Evolutionary conservation across 2,113 vertebrate species (phyloP), one percentile per base, ranked within the genome.

Genomic region (Herpetotheres cachinnans): DNA sequence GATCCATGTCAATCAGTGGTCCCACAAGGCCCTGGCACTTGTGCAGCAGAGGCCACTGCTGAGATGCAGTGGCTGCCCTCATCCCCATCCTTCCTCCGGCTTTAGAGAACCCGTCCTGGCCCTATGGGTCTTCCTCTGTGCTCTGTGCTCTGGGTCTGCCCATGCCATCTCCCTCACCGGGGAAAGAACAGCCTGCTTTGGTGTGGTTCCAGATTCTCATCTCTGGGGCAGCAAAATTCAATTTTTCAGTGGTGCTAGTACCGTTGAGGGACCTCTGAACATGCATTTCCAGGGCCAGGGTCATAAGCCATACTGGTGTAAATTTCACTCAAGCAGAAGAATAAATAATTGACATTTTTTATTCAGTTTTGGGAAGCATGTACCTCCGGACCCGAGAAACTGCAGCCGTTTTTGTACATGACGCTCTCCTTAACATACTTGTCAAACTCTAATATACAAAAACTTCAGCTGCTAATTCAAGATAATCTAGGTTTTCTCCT

Each of bases 391-490:
- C 10, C 20, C 22, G 81, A 59, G 44, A 72, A 83, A 49, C 21
- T 47, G 20, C 62, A 82, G n/a, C 21, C 59, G 38, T 65, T 74
- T 86, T 76, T 62, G 27, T 34, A 29, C 34, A 14, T 44, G 36
- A 47, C 0, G 0, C 6, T 70, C 46, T 85, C 30, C 70, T 73
- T 94, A 89, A 91, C 87, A 74, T 62, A 79, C 73, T 74, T 69
- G 47, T 81, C 66, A 71, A 95, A 94, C 47, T 78, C 46, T 86
- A 89, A 76, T 52, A 36, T 66, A 76, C 18, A 62, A 73, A 94
- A 96, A 90, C 52, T 77, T 95, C 93, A 74, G 17, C 65, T 94
- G 61, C 47, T 95, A 94, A 96, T 92, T 95, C 94, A 96, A 95
- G 63, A 82, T 91, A 94, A 93, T 91, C 87, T 95, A 73, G 94